phyloP scores from a whole-genome alignment of 37 sponge, comb jelly and placozoan genomes.

The Agelas oroides region DNA sequence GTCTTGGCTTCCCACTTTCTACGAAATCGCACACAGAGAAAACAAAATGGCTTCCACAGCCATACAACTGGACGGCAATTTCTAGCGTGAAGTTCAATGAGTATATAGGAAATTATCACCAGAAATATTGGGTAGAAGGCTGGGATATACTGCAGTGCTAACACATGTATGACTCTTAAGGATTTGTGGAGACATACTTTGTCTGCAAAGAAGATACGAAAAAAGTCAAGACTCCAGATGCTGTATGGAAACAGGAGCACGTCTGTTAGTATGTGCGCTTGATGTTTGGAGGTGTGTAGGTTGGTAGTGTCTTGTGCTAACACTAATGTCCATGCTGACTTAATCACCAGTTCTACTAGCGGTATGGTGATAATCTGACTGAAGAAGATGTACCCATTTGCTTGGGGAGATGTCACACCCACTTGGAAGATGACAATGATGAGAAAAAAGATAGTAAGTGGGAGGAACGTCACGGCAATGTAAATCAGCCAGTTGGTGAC shows the following conservation, averaged over 20 bases:
- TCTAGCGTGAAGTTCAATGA: constrained; percentile 49
- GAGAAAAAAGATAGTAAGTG: constrained; percentile 17
- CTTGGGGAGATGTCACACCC: constrained; percentile 25
- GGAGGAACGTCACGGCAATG: not conserved
- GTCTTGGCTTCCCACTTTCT: constrained; percentile 45
- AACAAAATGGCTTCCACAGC: constrained; percentile 58
- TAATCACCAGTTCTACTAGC: constrained; percentile 1
- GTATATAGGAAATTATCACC: not conserved
- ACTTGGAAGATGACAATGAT: constrained; percentile 24
- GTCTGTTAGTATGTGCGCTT: not conserved
- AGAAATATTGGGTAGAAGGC: constrained; percentile 43
- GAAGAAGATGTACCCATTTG: constrained; percentile 51
- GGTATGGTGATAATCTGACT: constrained; percentile 31
- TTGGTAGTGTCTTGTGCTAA: not conserved
- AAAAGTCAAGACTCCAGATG: constrained; percentile 56
- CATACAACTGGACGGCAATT: constrained; percentile 36
- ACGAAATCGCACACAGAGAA: constrained; percentile 28
- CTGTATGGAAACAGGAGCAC: constrained; percentile 7
- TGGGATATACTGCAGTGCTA: constrained; percentile 26
- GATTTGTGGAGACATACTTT: constrained; percentile 10
- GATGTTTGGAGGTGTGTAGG: too few relatives aligned
- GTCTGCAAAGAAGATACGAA: not conserved
- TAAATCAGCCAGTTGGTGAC: not conserved
- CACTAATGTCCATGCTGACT: not conserved
- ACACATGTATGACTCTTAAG: constrained; percentile 17